Conservation (phyloP, 1,140 invertebrate species). For the Drosophila quadrilineata region DNA sequence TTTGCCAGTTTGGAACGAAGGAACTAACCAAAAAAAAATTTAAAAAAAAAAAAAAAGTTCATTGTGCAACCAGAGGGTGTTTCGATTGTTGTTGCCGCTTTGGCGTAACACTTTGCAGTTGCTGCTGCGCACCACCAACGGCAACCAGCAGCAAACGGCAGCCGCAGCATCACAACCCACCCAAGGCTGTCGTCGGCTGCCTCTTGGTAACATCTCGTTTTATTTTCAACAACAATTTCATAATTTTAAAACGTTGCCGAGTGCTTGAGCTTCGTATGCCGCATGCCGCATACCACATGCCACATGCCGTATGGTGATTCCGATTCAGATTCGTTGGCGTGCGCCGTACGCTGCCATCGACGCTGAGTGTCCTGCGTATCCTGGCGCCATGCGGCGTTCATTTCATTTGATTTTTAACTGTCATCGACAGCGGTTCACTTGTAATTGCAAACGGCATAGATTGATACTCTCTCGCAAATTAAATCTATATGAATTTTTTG, state of each 20-base stretch:
- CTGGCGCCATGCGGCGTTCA: conserved; percentile 41
- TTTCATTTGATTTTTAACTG: conserved; percentile 81
- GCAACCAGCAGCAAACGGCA: conserved; percentile 8
- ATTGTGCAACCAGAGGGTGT: conserved; percentile 22
- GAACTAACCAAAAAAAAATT: too few species aligned
- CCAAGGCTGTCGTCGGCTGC: conserved; percentile 25
- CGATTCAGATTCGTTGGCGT: conserved; percentile 35
- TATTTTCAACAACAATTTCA: conserved; percentile 70
- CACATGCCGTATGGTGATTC: conserved; percentile 21
- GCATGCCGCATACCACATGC: conserved; percentile 38
- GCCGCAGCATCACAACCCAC: conserved; percentile 40
- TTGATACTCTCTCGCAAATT: too few species aligned
- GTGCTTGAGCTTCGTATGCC: conserved; percentile 26
- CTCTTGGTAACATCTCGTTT: conserved; percentile 56
- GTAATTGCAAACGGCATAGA: too few species aligned
- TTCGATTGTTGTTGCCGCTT: conserved; percentile 7
- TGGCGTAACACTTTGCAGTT: conserved; percentile 34
- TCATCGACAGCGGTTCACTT: conserved; percentile 71
- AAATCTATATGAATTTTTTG: too few species aligned
- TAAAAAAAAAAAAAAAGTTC: too few species aligned
- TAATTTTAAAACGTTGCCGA: conserved; percentile 78
- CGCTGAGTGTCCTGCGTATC: conserved; percentile 7
- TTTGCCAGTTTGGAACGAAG: too few species aligned
- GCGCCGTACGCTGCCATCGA: conserved; percentile 11
- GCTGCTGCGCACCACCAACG: conserved; percentile 57